Conservation (phyloP, 2,888 invertebrate genomes). For the Chesias legatella region DNA sequence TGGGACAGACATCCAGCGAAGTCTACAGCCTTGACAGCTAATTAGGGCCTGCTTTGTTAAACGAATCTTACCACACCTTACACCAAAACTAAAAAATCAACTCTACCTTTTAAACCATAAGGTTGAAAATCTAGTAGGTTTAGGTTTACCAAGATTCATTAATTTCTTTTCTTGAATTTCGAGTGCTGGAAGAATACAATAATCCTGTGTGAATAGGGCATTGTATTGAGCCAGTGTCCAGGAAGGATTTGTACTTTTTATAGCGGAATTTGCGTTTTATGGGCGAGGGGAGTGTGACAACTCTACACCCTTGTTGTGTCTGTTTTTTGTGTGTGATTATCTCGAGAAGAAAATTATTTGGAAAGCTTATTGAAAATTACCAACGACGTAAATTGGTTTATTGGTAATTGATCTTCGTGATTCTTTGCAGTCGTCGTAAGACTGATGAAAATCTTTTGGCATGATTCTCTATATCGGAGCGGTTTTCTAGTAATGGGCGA, state of each 20-base stretch:
- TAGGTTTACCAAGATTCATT: conserved; percentile 55
- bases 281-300: conserved; percentile 71
- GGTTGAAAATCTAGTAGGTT: conserved; percentile 45
- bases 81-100: conserved; percentile 37
- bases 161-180: conserved; percentile 72
- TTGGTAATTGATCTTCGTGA: background rate
- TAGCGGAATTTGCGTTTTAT: conserved; percentile 80
- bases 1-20: conserved; percentile 62
- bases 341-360: conserved; percentile 20
- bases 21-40: conserved; percentile 76
- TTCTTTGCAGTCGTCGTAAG: no score
- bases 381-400: conserved; percentile 1
- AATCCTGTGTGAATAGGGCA: conserved; percentile 71
- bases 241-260: conserved; percentile 78
- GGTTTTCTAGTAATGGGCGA: no score
- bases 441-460: no score
- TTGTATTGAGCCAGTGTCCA: conserved; percentile 79
- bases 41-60: conserved; percentile 77
- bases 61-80: conserved; percentile 59
- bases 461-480: no score
- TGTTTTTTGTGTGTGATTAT: conserved; percentile 46
- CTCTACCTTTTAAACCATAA: conserved; percentile 36
- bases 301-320: conserved; percentile 53
- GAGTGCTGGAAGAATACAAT: conserved; percentile 77
- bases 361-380: conserved; percentile 10